phyloP scores from a whole-genome alignment of 2,113 vertebrate species.

The Sigmodon hispidus region DNA sequence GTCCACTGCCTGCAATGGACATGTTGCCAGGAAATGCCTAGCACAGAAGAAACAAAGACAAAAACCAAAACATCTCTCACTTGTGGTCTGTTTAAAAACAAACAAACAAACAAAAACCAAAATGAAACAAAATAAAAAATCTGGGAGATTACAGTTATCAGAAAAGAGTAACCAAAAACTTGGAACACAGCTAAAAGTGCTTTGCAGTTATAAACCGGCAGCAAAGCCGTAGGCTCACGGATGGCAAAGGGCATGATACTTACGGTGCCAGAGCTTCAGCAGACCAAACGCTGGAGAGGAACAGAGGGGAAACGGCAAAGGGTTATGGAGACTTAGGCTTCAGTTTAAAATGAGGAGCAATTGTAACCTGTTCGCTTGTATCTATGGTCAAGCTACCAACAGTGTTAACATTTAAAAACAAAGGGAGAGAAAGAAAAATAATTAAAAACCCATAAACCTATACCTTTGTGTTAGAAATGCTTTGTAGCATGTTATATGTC shows the following conservation, averaged over 20 bases:
- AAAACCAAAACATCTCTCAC: constrained; percentile 65
- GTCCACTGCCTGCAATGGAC: constrained; percentile 83
- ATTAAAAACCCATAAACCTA: constrained; percentile 40
- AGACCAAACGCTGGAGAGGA: constrained; percentile 63
- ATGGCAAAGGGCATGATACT: constrained; percentile 52
- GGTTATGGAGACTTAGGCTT: constrained; percentile 80
- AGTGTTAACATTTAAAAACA: constrained; percentile 76
- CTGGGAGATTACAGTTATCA: constrained; percentile 57
- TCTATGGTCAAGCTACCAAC: constrained; percentile 78
- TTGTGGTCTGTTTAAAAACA: background rate
- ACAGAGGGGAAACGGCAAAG: constrained; percentile 54
- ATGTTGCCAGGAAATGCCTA: constrained; percentile 77
- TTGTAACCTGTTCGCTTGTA: constrained; percentile 83
- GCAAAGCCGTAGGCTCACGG: constrained; percentile 59
- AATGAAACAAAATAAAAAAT: background rate
- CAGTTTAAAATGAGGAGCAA: constrained; percentile 77
- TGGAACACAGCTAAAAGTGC: constrained; percentile 57
- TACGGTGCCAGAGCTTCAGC: constrained; percentile 30
- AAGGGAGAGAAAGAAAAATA: constrained; percentile 33
- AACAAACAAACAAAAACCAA: constrained; percentile 39
- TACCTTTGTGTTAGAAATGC: constrained; percentile 75
- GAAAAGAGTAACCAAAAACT: constrained; percentile 72
- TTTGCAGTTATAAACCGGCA: constrained; percentile 53
- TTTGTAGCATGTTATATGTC: constrained; percentile 76
- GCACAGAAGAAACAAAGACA: constrained; percentile 66